phyloP scores from a whole-genome alignment of 2,888 invertebrate species.

The Lepidonotus clava region DNA sequence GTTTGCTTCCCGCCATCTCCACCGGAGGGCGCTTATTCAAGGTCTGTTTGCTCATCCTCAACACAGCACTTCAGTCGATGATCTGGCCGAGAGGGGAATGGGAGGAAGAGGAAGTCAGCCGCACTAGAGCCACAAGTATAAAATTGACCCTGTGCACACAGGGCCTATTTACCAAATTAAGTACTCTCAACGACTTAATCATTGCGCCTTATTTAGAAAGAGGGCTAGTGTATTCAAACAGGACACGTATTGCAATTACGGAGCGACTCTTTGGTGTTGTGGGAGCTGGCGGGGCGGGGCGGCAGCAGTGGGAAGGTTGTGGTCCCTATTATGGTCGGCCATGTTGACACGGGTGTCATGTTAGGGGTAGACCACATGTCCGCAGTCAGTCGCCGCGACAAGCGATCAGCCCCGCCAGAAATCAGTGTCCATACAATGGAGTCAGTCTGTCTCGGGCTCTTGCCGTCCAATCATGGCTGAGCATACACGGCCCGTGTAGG shows the following conservation, averaged over 20 bases:
- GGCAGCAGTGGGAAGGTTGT: constrained; percentile 11
- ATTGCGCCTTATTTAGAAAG: constrained; percentile 48
- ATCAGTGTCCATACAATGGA: constrained; percentile 36
- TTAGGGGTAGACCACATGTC: constrained; percentile 49
- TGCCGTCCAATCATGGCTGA: constrained; percentile 28
- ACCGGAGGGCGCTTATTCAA: constrained; percentile 32
- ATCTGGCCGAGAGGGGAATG: background rate
- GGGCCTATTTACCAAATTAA: constrained; percentile 50
- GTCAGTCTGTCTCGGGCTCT: constrained; percentile 7
- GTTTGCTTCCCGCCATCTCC: constrained; percentile 20
- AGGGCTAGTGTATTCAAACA: constrained; percentile 49
- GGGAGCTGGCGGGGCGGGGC: background rate
- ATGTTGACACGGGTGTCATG: constrained; percentile 49
- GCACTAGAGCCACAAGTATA: constrained; percentile 35
- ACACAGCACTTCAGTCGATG: constrained; percentile 37
- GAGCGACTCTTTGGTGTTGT: background rate
- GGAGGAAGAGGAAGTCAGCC: background rate
- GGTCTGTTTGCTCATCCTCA: constrained; percentile 23
- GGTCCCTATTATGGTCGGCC: background rate
- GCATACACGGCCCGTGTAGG: constrained; percentile 20
- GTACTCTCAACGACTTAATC: constrained; percentile 53
- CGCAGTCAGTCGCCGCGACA: background rate
- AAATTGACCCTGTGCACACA: constrained; percentile 33
- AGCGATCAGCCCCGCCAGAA: constrained; percentile 6
- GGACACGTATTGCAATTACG: constrained; percentile 53